Percentiles rank a stretch among this genome's conserved stretches.
phyloP scores from a whole-genome alignment of 1,140 invertebrate genomes.

The Sipha flava region DNA sequence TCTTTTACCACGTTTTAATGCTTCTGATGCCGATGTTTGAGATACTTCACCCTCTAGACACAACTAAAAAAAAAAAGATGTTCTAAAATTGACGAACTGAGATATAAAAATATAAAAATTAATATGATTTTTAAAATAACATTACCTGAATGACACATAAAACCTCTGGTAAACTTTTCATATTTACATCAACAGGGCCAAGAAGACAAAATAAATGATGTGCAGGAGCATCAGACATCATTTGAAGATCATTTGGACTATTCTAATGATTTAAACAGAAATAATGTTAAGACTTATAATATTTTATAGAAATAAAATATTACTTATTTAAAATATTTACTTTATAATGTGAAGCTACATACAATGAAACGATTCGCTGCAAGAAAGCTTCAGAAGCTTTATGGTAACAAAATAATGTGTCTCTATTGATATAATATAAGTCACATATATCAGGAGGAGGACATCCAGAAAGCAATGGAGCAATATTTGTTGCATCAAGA shows the following conservation, averaged over 20 bases:
- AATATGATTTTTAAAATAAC: background rate
- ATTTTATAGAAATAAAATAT: background rate
- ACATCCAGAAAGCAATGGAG: slow-evolving; percentile 61
- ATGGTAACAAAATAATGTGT: slow-evolving; percentile 95
- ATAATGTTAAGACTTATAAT: no score
- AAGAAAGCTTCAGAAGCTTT: slow-evolving; percentile 91
- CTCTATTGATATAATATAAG: slow-evolving; percentile 83
- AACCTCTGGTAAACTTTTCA: slow-evolving; percentile 75
- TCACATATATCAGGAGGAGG: slow-evolving; percentile 83
- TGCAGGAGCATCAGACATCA: slow-evolving; percentile 96
- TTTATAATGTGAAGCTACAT: slow-evolving; percentile 97
- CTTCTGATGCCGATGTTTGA: slow-evolving; percentile 65
- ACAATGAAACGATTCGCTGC: slow-evolving; percentile 82
- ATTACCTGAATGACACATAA: slow-evolving; percentile 77
- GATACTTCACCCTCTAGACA: slow-evolving; percentile 94
- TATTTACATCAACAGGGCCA: slow-evolving; percentile 66
- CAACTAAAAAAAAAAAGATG: slow-evolving; percentile 48
- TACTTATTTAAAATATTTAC: slow-evolving; percentile 43
- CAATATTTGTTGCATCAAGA: slow-evolving; percentile 67
- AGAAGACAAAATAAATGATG: slow-evolving; percentile 95
- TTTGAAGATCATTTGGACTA: slow-evolving; percentile 96
- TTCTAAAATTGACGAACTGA: background rate
- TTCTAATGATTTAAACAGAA: slow-evolving; percentile 56
- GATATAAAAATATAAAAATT: background rate
- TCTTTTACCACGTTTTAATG: slow-evolving; percentile 72